phyloP scores from a whole-genome alignment of 2,888 invertebrate species.

The Zelleria hepariella region DNA sequence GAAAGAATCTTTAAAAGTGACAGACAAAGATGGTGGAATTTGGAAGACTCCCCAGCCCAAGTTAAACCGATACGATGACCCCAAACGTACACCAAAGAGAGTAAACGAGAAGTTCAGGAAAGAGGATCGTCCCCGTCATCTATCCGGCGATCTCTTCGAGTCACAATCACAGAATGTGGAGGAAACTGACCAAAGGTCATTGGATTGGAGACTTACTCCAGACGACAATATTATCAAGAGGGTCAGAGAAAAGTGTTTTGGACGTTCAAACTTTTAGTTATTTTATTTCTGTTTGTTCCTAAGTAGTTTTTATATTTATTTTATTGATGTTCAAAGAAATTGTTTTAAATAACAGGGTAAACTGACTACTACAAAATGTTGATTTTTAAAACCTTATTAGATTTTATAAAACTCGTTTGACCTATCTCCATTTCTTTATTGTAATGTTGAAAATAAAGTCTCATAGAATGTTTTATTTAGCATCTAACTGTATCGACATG shows the following conservation, averaged over 20 bases:
- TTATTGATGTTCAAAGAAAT: background rate
- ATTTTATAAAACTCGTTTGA: background rate
- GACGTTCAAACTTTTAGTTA: slow-evolving; percentile 40
- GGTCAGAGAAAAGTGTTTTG: slow-evolving; percentile 49
- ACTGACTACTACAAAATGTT: background rate
- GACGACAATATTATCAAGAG: slow-evolving; percentile 48
- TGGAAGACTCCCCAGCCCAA: slow-evolving; percentile 41
- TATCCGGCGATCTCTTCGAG: slow-evolving; percentile 56
- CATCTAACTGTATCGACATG: background rate
- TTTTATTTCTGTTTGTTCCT: slow-evolving; percentile 15
- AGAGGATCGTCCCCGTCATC: slow-evolving; percentile 19
- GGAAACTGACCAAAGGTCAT: slow-evolving; percentile 28
- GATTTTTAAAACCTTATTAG: background rate
- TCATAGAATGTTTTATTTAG: background rate
- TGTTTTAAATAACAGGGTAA: slow-evolving; percentile 1
- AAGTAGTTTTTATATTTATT: slow-evolving; percentile 1
- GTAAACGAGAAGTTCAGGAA: slow-evolving; percentile 7
- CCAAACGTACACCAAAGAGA: slow-evolving; percentile 11
- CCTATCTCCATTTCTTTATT: background rate
- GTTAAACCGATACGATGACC: slow-evolving; percentile 12
- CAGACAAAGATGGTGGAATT: slow-evolving; percentile 10
- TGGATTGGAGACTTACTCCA: slow-evolving; percentile 48
- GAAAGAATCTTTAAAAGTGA: slow-evolving; percentile 14
- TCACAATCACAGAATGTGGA: slow-evolving; percentile 49
- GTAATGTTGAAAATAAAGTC: background rate